A percentile compares a stretch with the other conserved stretches of the same genome.
These are phyloP conservation scores for Eublepharis macularius DNA, from an alignment of 2,113 vertebrate species.

Conservation along the genomic window DNA sequence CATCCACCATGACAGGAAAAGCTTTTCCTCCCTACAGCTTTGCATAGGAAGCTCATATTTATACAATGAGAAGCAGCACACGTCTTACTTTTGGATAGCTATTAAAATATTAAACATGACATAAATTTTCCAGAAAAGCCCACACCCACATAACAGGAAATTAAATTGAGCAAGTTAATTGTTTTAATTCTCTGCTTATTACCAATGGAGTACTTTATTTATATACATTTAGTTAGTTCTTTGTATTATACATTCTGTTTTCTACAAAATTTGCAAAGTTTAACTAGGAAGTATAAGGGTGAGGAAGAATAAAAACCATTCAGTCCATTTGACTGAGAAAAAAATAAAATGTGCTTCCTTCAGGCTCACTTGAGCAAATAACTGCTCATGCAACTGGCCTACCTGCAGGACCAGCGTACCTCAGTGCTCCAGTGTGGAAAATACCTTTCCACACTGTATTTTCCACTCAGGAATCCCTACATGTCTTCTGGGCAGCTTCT, in stretches of 20 bases:
- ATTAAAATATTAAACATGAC: conserved; percentile 16
- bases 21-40: conserved; percentile 18
- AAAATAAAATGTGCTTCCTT: neutral
- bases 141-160: conserved; percentile 16
- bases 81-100: neutral
- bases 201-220: neutral
- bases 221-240: neutral
- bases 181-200: neutral
- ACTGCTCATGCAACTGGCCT: too few species aligned
- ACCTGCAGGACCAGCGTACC: too few species aligned
- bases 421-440: too few species aligned
- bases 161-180: neutral
- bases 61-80: conserved; percentile 18
- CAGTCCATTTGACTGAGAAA: neutral
- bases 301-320: neutral
- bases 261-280: conserved; percentile 8
- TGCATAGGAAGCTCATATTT: conserved; percentile 28
- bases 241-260: conserved; percentile 4
- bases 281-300: neutral
- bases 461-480: neutral
- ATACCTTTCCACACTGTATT: neutral
- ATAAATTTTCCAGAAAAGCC: fast-evolving
- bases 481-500: neutral
- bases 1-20: conserved; percentile 34
- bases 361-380: neutral